These are phyloP conservation scores for Eugnorisma glareosa DNA, from an alignment of 2,888 invertebrate genomes.

Conservation along the genomic window DNA sequence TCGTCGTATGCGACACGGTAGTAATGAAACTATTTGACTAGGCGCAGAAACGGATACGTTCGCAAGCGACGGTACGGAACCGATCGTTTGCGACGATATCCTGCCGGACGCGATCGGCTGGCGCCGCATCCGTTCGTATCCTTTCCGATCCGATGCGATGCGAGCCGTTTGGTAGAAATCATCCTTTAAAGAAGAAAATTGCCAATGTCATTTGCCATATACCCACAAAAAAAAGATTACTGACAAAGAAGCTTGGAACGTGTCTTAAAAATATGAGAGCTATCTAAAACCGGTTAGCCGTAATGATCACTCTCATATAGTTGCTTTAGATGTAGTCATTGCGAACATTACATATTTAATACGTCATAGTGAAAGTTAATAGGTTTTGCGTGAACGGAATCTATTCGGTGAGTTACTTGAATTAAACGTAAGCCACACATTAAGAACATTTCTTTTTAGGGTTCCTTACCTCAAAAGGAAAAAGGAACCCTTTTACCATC, in stretches of 20 bases:
- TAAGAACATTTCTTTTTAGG: not conserved
- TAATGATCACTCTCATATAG: slow-evolving; percentile 41
- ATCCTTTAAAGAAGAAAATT: no score
- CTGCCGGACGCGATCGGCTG: no score
- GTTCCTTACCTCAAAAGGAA: no score
- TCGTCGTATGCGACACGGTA: no score
- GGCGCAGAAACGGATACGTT: no score
- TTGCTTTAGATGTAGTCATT: slow-evolving; percentile 57
- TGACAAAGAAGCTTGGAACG: slow-evolving; percentile 13
- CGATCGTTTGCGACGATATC: no score
- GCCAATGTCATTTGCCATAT: not conserved
- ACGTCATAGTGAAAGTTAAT: slow-evolving; percentile 67
- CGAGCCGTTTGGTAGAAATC: no score
- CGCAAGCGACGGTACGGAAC: no score
- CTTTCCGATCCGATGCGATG: no score
- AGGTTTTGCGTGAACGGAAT: slow-evolving; percentile 46
- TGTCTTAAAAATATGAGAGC: slow-evolving; percentile 46
- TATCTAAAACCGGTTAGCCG: slow-evolving; percentile 50
- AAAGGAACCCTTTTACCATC: no score
- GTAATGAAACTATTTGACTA: no score
- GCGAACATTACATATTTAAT: slow-evolving; percentile 59
- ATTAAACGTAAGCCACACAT: slow-evolving; percentile 28
- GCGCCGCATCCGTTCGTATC: no score
- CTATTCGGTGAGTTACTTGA: slow-evolving; percentile 51
- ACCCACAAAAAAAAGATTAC: slow-evolving; percentile 11